Conservation (phyloP, 2,797 vertebrate species). For the Dallia pectoralis region DNA sequence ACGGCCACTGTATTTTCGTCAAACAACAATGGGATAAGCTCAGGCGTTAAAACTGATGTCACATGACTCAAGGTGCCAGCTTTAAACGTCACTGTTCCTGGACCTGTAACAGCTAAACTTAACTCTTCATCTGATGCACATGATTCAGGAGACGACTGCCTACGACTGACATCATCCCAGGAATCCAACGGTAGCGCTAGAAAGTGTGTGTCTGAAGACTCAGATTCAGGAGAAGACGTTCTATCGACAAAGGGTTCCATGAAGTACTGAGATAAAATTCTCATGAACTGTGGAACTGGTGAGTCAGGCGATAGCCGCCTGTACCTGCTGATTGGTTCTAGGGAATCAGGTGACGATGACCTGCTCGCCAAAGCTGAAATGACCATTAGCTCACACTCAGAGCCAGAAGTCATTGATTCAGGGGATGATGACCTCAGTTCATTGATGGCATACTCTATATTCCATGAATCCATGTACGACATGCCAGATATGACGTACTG, state of each 20-base stretch:
- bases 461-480: background rate
- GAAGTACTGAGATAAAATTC: constrained; percentile 62
- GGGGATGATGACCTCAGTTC: constrained; percentile 31
- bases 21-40: constrained; percentile 14
- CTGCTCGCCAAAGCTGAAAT: background rate
- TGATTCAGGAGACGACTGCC: constrained; percentile 59
- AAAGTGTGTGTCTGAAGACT: constrained; percentile 63
- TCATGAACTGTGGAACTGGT: constrained; percentile 66
- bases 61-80: constrained; percentile 43
- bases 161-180: constrained; percentile 56
- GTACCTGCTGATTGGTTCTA: constrained; percentile 58
- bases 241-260: constrained; percentile 45
- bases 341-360: constrained; percentile 49
- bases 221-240: constrained; percentile 60
- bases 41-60: constrained; percentile 32
- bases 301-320: constrained; percentile 64
- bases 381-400: constrained; percentile 17
- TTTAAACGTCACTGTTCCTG: constrained; percentile 14
- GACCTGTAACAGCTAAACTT: constrained; percentile 17
- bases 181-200: constrained; percentile 53
- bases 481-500: constrained; percentile 44
- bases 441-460: constrained; percentile 20
- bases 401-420: constrained; percentile 8
- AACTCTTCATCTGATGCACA: constrained; percentile 53
- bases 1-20: background rate